Percentiles rank a stretch among this genome's conserved stretches.
These are phyloP conservation scores for Tympanoctomys barrerae DNA, from an alignment of 2,797 vertebrate genomes.

Conservation along the genomic window DNA sequence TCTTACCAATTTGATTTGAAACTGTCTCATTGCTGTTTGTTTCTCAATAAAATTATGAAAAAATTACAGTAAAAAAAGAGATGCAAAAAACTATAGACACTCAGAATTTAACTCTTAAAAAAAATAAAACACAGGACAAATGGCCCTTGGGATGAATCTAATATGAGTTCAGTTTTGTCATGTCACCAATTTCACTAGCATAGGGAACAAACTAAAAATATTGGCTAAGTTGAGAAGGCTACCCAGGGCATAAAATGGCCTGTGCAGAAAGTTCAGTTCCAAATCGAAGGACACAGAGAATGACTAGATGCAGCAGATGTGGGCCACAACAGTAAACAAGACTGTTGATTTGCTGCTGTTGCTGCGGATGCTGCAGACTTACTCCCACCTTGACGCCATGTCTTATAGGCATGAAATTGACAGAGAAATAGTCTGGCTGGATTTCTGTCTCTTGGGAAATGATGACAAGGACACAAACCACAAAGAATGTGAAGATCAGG, in stretches of 20 bases:
- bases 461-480: constrained; percentile 77
- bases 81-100: too few relatives aligned
- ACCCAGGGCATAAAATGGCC: constrained; percentile 77
- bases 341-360: neutral
- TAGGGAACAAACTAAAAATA: constrained; percentile 82
- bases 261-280: constrained; percentile 75
- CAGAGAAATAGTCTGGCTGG: constrained; percentile 71
- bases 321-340: constrained; percentile 30
- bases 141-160: constrained; percentile 63
- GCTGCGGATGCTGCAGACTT: neutral
- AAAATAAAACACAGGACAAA: constrained; percentile 68
- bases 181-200: constrained; percentile 76
- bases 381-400: neutral
- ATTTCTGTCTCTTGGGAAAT: constrained; percentile 79
- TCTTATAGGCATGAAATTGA: constrained; percentile 28
- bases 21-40: too few relatives aligned
- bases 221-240: constrained; percentile 79
- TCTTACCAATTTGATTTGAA: too few relatives aligned
- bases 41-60: too few relatives aligned
- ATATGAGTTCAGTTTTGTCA: constrained; percentile 41
- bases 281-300: constrained; percentile 83
- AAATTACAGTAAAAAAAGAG: too few relatives aligned
- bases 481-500: constrained; percentile 81
- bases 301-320: constrained; percentile 79
- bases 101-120: too few relatives aligned